Evolutionary conservation across 2,888 invertebrate species (phyloP), one percentile per base, ranked within the genome.

Genomic region (Mamestra brassicae): DNA sequence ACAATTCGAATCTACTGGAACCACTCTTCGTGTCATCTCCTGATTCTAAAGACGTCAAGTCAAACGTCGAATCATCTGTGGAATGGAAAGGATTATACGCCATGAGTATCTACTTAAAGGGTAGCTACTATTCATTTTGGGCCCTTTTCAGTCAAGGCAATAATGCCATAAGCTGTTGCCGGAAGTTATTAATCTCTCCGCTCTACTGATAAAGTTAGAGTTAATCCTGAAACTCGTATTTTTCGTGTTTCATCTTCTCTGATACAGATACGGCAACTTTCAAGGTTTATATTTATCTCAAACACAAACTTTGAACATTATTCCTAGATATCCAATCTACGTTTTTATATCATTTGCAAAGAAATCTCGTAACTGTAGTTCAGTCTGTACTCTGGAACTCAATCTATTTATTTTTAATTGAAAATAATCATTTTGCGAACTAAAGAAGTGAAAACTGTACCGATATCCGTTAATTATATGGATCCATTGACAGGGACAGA

Each of bases 11-110:
- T 82, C 90, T 89, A 69, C 92, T 92, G 1, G 95, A 93, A 8
- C 90, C 92, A 81, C 94, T 95, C 80, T 88, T 91, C 0, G 93
- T 92, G 83, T 94, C 95, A 3, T 89, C 64, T 1, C 86, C 91
- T 2, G 95, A 95, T 80, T 92, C 94, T 68, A 92, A 78, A 1
- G 95, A 95, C 26, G 83, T 34, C 1, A 90, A 17, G 50, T 94
- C 94, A 5, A 81, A 74, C n/a, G 93, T 91, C 0, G 93, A 91
- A 3, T 92, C 92, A 0, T 91, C 94, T 94, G 89, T 54, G 76
- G 90, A 86, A 54, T 4, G 8, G 38, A 66, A 69, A 6, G 11
- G 45, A n/a, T 52, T 11, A 13, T 34, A 45, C 13, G 11, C 54
- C 10, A 65, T 52, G 2, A 60, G 2, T 55, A 60, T 15, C 13